Percentiles rank a stretch among this genome's conserved stretches.
phyloP scores from a whole-genome alignment of 1,140 invertebrate species.

The Hirudo medicinalis region DNA sequence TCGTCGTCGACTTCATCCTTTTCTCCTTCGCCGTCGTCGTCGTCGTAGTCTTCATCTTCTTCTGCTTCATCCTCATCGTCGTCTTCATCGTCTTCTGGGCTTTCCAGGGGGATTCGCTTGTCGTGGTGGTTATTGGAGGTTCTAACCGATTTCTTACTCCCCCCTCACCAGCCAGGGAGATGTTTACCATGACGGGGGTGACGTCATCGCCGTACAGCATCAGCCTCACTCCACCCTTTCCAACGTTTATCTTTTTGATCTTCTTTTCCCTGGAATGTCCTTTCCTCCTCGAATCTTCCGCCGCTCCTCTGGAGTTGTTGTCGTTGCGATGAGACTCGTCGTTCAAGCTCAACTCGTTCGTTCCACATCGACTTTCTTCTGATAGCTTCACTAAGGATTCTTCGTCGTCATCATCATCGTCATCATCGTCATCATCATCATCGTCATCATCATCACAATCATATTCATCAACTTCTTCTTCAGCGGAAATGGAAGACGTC shows the following conservation, averaged over 20 bases:
- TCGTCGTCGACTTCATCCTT: not conserved
- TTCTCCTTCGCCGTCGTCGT: not conserved
- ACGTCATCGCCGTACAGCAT: no score
- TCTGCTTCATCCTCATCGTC: not conserved
- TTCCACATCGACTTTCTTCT: no score
- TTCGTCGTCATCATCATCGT: not conserved
- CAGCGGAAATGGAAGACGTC: not conserved
- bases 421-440: not conserved
- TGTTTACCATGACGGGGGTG: no score
- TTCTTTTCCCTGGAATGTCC: no score
- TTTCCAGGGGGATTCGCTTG: not conserved
- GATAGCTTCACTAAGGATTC: not conserved
- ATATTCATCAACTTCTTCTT: not conserved
- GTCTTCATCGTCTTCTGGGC: not conserved
- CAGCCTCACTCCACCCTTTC: no score
- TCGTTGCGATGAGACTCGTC: no score
- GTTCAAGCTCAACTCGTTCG: no score
- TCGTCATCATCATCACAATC: not conserved
- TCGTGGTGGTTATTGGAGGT: not conserved
- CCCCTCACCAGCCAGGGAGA: not conserved
- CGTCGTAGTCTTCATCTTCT: not conserved
- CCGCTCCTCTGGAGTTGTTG: no score
- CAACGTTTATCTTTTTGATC: no score
- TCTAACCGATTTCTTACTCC: not conserved
- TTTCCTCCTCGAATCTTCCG: no score